These are phyloP conservation scores for Hypotaenidia philippensis DNA, from an alignment of 2,797 vertebrate species.

Conservation along the genomic window DNA sequence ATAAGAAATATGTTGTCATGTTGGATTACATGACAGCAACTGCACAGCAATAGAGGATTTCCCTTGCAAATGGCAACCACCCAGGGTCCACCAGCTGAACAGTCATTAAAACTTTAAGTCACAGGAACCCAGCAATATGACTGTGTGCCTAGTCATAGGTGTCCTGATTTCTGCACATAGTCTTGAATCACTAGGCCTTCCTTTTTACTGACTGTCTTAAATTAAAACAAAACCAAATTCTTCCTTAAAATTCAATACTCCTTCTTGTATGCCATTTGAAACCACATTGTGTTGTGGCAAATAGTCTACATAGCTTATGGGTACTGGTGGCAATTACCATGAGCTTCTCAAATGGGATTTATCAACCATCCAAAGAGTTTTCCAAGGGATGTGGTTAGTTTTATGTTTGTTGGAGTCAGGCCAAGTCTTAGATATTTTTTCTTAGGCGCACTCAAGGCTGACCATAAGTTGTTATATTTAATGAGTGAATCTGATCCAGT, in stretches of 20 bases:
- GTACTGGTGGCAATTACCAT: constrained; percentile 1
- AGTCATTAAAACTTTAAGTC: background rate
- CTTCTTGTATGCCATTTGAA: background rate
- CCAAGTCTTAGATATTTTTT: constrained; percentile 18
- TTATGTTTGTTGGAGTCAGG: constrained; percentile 15
- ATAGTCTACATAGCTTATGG: constrained; percentile 38
- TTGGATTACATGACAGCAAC: background rate
- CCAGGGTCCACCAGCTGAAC: constrained; percentile 2
- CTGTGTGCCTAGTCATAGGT: background rate
- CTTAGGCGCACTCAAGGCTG: background rate
- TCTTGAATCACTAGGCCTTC: background rate
- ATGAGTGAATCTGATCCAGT: background rate
- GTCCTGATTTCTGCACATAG: background rate
- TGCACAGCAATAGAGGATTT: constrained; percentile 9
- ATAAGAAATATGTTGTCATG: background rate
- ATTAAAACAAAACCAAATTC: background rate
- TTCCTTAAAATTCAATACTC: background rate
- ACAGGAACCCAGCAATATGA: background rate
- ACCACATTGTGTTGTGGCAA: background rate
- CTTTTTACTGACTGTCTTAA: background rate
- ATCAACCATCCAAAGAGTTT: constrained; percentile 16
- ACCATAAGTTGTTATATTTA: background rate
- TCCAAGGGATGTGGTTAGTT: constrained; percentile 32
- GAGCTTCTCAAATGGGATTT: constrained; percentile 20
- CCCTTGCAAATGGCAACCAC: constrained; percentile 16